Evolutionary conservation across 2,113 vertebrate species (phyloP), one percentile per base, ranked within the genome.

Genomic region (Lepidothrix coronata): DNA sequence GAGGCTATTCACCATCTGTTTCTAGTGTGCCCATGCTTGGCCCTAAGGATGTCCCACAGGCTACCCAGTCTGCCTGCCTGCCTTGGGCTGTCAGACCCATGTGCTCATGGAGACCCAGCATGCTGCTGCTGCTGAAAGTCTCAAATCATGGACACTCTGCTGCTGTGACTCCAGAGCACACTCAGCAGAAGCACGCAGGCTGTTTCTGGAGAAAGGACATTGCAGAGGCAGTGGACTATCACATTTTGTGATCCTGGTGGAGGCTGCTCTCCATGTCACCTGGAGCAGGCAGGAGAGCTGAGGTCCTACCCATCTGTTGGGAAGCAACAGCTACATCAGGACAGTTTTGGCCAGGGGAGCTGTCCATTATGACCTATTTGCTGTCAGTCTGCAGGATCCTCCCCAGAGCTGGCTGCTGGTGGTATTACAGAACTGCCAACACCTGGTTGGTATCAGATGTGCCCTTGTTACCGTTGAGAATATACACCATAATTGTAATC

Each of bases 361-460:
- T 51, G 20, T 43, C 7, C 6, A 4, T 62, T 43, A 43, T 16
- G 28, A 30, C 31, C 1, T 2, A 0, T 31, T 22, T 58, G 12
- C 25, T 52, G 44, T 25, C 46, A 7, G 8, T 70, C 30, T n/a
- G 48, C 46, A 66, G 31, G 17, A 27, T 9, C 11, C 13, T 63
- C 10, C 18, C 12, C 39, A 28, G 25, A 22, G 25, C 31, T 59
- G 35, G 20, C 25, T 77, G 35, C 19, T 49, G 8, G 6, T 67
- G 27, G 14, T 4, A 23, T 67, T 55, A 21, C 27, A n/a, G 68
- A 76, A 54, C 27, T n/a, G 8, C 33, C 16, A 54, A 4, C 8
- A 43, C 8, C 27, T 39, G 6, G 6, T 3, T 43, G 11, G 9
- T 30, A 77, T 27, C 14, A 59, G 10, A 12, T 1, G 0, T 46